Percentiles rank a stretch among this genome's conserved stretches.
These are phyloP conservation scores for Girardia tigrina DNA, from an alignment of 2,888 invertebrate species.

Conservation along the genomic window DNA sequence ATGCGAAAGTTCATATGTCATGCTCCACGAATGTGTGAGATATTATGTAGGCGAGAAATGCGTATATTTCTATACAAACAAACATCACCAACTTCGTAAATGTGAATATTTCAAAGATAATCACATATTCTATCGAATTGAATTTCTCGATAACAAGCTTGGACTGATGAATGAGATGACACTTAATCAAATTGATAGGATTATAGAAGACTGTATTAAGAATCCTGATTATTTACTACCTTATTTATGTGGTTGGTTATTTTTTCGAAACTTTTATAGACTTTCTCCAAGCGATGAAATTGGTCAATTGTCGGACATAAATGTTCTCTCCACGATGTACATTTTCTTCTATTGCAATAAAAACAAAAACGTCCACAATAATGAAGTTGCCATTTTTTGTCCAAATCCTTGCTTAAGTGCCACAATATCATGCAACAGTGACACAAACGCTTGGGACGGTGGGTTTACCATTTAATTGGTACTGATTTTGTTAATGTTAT, in stretches of 20 bases:
- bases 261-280: background rate
- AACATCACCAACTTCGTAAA: background rate
- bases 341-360: conserved; percentile 6
- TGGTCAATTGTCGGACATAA: background rate
- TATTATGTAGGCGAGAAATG: background rate
- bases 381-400: background rate
- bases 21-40: background rate
- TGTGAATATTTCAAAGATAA: background rate
- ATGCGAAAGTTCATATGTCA: background rate
- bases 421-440: background rate
- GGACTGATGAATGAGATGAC: background rate
- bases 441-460: background rate
- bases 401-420: conserved; percentile 6
- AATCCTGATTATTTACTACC: background rate
- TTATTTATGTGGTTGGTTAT: background rate
- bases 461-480: too few relatives aligned
- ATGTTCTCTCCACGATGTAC: background rate
- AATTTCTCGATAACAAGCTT: background rate
- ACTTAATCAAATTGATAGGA: background rate
- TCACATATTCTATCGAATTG: background rate
- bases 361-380: background rate
- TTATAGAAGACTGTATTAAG: background rate
- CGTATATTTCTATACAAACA: background rate
- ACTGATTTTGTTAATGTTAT: too few relatives aligned
- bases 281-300: background rate